phyloP scores from a whole-genome alignment of 2,113 vertebrate genomes.

The Trogon melanurus region DNA sequence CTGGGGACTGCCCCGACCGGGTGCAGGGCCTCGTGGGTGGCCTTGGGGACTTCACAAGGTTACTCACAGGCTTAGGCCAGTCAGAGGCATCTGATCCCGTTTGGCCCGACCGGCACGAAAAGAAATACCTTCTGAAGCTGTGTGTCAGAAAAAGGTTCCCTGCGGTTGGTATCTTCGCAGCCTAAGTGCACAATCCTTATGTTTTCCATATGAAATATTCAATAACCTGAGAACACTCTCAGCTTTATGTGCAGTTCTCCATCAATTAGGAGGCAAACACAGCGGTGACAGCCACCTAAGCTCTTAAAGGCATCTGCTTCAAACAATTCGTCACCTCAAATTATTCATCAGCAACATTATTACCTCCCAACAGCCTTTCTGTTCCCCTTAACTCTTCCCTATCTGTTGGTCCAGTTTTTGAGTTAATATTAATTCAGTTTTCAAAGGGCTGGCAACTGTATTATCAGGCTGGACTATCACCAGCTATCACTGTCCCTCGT shows the following conservation, averaged over 20 bases:
- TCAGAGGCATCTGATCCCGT: not conserved
- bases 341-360: not conserved
- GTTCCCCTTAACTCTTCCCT: not conserved
- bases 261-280: constrained; percentile 31
- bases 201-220: constrained; percentile 34
- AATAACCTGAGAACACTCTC: not conserved
- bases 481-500: too few relatives aligned
- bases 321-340: not conserved
- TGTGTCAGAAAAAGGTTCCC: not conserved
- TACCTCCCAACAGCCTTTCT: not conserved
- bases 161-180: not conserved
- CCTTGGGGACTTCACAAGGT: not conserved
- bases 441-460: too few relatives aligned
- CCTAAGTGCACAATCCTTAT: not conserved
- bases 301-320: constrained; percentile 23
- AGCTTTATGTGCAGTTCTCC: not conserved
- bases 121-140: not conserved
- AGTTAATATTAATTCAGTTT: too few relatives aligned
- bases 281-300: not conserved
- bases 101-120: not conserved
- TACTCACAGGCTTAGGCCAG: too few relatives aligned
- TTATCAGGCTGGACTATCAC: too few relatives aligned
- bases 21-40: not conserved
- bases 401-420: not conserved
- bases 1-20: accelerated